phyloP scores from a whole-genome alignment of 1,140 invertebrate genomes.

The Zaprionus lachaisei region DNA sequence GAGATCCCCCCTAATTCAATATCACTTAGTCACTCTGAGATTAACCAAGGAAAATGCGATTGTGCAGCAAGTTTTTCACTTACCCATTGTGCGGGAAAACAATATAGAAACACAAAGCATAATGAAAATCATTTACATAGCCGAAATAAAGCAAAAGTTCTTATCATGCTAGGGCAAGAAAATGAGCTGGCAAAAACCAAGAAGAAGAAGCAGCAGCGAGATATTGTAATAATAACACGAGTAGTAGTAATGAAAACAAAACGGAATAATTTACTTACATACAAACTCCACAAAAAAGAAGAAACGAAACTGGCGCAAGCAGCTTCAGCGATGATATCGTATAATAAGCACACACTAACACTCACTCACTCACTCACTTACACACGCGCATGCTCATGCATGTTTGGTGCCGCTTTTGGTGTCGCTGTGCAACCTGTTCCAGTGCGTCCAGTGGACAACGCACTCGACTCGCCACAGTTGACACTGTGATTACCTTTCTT shows the following conservation, averaged over 20 bases:
- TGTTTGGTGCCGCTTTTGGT: conserved; percentile 36
- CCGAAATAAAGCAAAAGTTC: conserved; percentile 39
- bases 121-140: conserved; percentile 33
- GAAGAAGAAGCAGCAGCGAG: conserved; percentile 22
- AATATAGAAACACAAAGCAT: conserved; percentile 39
- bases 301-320: conserved; percentile 47
- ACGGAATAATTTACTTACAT: conserved; percentile 47
- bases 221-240: conserved; percentile 16
- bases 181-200: conserved; percentile 34
- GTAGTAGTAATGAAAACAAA: conserved; percentile 66
- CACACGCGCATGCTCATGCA: not conserved
- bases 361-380: not conserved
- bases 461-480: conserved; percentile 56
- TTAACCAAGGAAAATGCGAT: not conserved
- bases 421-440: conserved; percentile 61
- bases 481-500: conserved; percentile 77
- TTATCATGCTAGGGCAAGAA: conserved; percentile 33
- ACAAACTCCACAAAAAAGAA: conserved; percentile 11
- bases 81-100: conserved; percentile 48
- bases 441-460: conserved; percentile 47
- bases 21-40: conserved; percentile 8
- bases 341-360: conserved; percentile 19
- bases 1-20: conserved; percentile 6
- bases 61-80: conserved; percentile 31
- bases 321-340: conserved; percentile 19